Percentiles rank a stretch among this genome's conserved stretches.
Evolutionary conservation across 2,797 vertebrate species (phyloP).

Genomic region (Ciconia nigra): DNA sequence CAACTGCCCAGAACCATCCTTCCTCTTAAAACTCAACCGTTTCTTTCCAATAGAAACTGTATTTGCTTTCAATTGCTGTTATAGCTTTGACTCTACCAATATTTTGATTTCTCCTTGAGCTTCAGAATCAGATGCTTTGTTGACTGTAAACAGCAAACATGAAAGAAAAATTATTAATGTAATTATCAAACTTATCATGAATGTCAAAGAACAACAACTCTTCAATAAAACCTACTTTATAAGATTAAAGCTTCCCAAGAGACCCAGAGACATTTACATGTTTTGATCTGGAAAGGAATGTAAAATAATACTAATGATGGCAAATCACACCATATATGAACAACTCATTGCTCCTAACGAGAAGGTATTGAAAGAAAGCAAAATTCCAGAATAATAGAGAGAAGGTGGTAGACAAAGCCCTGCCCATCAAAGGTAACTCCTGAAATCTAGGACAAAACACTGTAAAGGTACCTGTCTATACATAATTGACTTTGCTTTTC

Average conservation of each 20-base stretch:
- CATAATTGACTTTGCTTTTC: neutral
- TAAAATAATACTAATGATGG: neutral
- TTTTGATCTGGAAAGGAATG: conserved; percentile 33
- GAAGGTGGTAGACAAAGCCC: neutral
- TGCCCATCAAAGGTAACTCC: neutral
- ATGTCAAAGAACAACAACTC: neutral
- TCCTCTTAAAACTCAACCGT: neutral
- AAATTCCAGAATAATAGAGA: neutral
- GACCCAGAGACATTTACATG: conserved; percentile 10
- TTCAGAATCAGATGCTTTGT: conserved; percentile 6
- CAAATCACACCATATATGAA: neutral
- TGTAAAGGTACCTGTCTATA: neutral
- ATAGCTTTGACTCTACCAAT: neutral
- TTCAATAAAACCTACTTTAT: conserved; percentile 46
- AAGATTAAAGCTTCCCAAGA: conserved; percentile 55
- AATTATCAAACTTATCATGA: conserved; percentile 42
- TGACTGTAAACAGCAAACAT: conserved; percentile 35
- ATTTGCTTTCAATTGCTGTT: neutral
- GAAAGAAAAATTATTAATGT: conserved; percentile 59
- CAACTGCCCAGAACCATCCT: neutral
- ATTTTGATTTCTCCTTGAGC: neutral
- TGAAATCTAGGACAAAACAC: neutral
- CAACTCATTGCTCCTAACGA: neutral
- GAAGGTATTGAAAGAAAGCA: neutral
- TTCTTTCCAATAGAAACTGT: neutral